phyloP scores from a whole-genome alignment of 2,888 invertebrate species.

The Spilosoma lubricipeda region DNA sequence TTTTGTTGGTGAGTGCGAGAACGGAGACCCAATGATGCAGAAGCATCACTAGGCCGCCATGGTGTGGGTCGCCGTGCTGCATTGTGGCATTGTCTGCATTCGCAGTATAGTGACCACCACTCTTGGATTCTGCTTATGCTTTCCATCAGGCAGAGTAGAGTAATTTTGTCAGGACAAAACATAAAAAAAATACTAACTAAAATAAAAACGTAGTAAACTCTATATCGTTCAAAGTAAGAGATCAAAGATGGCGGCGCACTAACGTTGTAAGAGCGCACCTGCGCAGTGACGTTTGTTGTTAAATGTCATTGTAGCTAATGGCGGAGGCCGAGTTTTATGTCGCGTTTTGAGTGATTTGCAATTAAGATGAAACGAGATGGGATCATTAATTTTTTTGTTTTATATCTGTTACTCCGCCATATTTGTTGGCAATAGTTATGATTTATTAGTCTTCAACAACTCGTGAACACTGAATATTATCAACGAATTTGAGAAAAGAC shows the following conservation, averaged over 20 bases:
- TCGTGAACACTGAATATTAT: not conserved
- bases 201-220: too few relatives aligned
- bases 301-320: slow-evolving; percentile 33
- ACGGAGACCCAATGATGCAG: too few relatives aligned
- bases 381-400: slow-evolving; percentile 1
- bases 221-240: slow-evolving; percentile 32
- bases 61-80: too few relatives aligned
- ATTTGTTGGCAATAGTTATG: not conserved
- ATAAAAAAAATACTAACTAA: too few relatives aligned
- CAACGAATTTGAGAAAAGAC: not conserved
- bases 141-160: too few relatives aligned
- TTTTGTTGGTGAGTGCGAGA: too few relatives aligned
- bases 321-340: slow-evolving; percentile 18
- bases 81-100: too few relatives aligned
- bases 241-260: slow-evolving; percentile 39
- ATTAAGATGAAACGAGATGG: slow-evolving; percentile 12
- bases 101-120: too few relatives aligned
- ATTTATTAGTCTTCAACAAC: not conserved
- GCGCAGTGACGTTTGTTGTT: slow-evolving; percentile 18
- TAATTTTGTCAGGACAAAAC: too few relatives aligned
- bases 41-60: too few relatives aligned
- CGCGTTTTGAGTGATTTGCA: slow-evolving; percentile 17
- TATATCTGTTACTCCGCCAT: not conserved
- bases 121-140: too few relatives aligned
- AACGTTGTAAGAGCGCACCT: slow-evolving; percentile 21